Percentiles rank a stretch among this genome's conserved stretches.
Evolutionary conservation across 2,888 invertebrate genomes (phyloP).

Genomic region (Amitus sp.): DNA sequence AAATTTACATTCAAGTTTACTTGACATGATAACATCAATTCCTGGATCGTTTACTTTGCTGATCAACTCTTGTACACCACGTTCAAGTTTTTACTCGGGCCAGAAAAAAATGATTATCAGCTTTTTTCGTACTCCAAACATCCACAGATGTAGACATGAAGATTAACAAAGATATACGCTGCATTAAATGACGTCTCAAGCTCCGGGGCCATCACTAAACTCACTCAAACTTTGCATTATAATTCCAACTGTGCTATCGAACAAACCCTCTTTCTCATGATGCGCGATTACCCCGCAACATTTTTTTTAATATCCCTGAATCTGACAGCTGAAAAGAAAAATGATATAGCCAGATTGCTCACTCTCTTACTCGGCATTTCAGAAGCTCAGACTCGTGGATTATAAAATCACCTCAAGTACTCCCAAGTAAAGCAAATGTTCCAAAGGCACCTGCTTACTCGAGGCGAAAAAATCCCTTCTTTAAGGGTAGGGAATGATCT

Average conservation of each 20-base stretch:
- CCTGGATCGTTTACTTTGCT: too few species aligned
- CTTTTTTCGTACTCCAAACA: too few species aligned
- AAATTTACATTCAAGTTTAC: neutral
- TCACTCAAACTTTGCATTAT: neutral
- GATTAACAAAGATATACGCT: too few species aligned
- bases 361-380: slow-evolving; percentile 17
- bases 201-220: neutral
- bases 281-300: slow-evolving; percentile 23
- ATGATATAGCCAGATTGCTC: slow-evolving; percentile 26
- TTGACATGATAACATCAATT: too few species aligned
- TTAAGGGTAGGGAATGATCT: too few species aligned
- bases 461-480: too few species aligned
- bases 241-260: neutral
- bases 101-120: too few species aligned
- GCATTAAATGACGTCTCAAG: too few species aligned
- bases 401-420: slow-evolving; percentile 4
- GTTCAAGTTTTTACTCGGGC: too few species aligned
- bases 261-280: slow-evolving; percentile 11
- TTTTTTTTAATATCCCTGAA: slow-evolving; percentile 26
- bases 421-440: slow-evolving; percentile 41
- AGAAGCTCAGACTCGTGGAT: slow-evolving; percentile 16
- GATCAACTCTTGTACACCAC: too few species aligned
- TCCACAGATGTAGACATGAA: too few species aligned
- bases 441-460: slow-evolving; percentile 43
- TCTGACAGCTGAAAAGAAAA: slow-evolving; percentile 11